Evolutionary conservation across 2,113 vertebrate species (phyloP), one percentile per base, ranked within the genome.

Genomic region (Illadopsis cleaveri): DNA sequence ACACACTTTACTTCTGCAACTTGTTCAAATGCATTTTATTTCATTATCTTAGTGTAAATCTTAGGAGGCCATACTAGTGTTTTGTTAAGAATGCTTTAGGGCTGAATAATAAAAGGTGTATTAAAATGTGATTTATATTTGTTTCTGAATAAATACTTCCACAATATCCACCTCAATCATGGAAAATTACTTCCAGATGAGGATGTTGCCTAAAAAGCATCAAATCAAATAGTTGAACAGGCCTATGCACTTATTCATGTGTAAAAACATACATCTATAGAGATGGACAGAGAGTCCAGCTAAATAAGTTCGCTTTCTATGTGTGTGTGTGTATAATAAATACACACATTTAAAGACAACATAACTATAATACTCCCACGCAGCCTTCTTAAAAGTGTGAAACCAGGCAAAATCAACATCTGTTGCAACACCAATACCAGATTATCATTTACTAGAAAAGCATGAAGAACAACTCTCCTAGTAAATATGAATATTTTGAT

Each of bases 401-500:
- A 91, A 37, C 12, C 50, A 90, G 24, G 18, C 48, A 35, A 75
- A 79, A 85, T 79, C 40, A 87, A 61, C 78, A 79, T 64, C 57
- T 94, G 65, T 75, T 93, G 28, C 61, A 92, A 58, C 58, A 77
- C 61, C 70, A 73, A 83, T 70, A 83, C 5, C 37, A 76, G 48
- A 81, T 54, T 66, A 92, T 61, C 57, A 89, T 81, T 91, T 89
- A 92, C 64, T 77, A 91, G 60, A 81, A 89, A 50, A 81, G 5
- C 37, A 89, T 28, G 62, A 78, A 89, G 33, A 62, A 84, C 15
- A 75, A 45, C 14, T 2, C 3, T 70, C 44, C 27, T 31, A 66
- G 42, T 90, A 93, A 92, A 96, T 68, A 75, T 7, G 30, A 84
- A 44, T 89, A 82, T 91, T 94, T 89, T 95, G 70, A 92, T 90